phyloP scores from a whole-genome alignment of 2,113 vertebrate genomes.

The Chaetorhynchus papuensis region DNA sequence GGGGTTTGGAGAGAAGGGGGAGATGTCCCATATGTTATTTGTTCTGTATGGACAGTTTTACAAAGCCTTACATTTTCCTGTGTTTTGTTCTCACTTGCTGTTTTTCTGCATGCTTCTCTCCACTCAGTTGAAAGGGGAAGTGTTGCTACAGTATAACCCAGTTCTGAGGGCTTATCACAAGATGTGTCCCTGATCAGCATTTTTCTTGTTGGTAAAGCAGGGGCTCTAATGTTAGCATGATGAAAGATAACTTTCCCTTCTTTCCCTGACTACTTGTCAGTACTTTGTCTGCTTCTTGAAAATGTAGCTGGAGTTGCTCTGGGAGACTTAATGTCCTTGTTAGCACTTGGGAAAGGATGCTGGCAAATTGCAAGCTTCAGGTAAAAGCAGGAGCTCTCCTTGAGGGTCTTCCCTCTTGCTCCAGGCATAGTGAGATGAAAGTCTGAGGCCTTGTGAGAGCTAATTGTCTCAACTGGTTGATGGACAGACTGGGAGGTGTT shows the following conservation, averaged over 20 bases:
- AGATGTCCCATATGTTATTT: not conserved
- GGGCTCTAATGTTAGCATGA: not conserved
- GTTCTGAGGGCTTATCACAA: not conserved
- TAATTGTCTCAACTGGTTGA: not conserved
- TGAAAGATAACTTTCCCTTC: not conserved
- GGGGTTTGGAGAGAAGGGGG: not conserved
- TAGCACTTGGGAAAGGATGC: not conserved
- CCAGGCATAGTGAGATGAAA: not conserved
- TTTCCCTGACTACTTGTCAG: not conserved
- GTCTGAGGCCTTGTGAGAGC: not conserved
- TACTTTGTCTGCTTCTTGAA: not conserved
- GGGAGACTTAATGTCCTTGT: not conserved
- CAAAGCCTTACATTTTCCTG: not conserved
- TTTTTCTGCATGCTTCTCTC: not conserved
- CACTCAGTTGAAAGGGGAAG: not conserved
- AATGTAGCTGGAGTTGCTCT: not conserved
- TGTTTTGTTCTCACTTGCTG: not conserved
- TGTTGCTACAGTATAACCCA: not conserved
- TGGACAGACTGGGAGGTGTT: not conserved
- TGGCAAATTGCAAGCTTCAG: not conserved
- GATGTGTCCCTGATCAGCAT: accelerated
- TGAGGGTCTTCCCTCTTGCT: not conserved
- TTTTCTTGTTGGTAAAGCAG: not conserved
- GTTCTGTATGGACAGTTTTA: not conserved
- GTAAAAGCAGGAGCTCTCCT: not conserved